Evolutionary conservation across 2,113 vertebrate genomes (phyloP).

Genomic region (Gambusia affinis): DNA sequence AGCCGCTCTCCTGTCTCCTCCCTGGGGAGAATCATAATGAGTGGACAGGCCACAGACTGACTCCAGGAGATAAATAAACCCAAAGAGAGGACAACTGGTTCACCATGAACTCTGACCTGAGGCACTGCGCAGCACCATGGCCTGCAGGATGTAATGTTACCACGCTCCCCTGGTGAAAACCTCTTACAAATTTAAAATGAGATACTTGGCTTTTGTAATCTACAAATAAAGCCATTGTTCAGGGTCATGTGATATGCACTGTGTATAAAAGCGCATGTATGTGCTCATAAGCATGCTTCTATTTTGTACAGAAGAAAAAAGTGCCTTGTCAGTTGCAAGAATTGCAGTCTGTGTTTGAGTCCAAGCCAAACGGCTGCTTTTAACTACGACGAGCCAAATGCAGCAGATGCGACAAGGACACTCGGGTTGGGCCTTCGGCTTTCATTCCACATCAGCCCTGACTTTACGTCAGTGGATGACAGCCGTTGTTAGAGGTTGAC

Average conservation of each 20-base stretch:
- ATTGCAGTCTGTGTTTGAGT: slow-evolving; percentile 1
- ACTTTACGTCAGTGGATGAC: slow-evolving; percentile 34
- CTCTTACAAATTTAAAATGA: slow-evolving; percentile 19
- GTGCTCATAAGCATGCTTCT: background rate
- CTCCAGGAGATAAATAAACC: slow-evolving; percentile 61
- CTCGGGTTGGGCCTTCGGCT: slow-evolving; percentile 44
- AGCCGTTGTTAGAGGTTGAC: slow-evolving; percentile 42
- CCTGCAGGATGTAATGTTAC: background rate
- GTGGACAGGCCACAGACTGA: slow-evolving; percentile 49
- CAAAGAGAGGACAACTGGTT: slow-evolving; percentile 24
- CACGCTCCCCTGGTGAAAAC: slow-evolving; percentile 11
- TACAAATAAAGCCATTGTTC: background rate
- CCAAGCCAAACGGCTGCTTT: slow-evolving; percentile 11
- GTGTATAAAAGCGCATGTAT: slow-evolving; percentile 9
- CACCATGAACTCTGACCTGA: slow-evolving; percentile 45
- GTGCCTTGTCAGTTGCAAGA: slow-evolving; percentile 13
- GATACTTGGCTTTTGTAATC: background rate
- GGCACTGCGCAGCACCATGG: background rate
- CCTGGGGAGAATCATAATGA: slow-evolving; percentile 79
- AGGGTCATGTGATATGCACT: background rate
- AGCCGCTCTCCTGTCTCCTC: slow-evolving; percentile 53
- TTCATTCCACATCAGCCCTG: slow-evolving; percentile 35
- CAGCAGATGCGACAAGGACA: slow-evolving; percentile 60
- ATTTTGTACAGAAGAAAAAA: slow-evolving; percentile 14
- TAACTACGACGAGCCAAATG: slow-evolving; percentile 31